A percentile compares a stretch with the other conserved stretches of the same genome.
Evolutionary conservation across 2,797 vertebrate genomes (phyloP).

Genomic region (Enteromius paludinosus): DNA sequence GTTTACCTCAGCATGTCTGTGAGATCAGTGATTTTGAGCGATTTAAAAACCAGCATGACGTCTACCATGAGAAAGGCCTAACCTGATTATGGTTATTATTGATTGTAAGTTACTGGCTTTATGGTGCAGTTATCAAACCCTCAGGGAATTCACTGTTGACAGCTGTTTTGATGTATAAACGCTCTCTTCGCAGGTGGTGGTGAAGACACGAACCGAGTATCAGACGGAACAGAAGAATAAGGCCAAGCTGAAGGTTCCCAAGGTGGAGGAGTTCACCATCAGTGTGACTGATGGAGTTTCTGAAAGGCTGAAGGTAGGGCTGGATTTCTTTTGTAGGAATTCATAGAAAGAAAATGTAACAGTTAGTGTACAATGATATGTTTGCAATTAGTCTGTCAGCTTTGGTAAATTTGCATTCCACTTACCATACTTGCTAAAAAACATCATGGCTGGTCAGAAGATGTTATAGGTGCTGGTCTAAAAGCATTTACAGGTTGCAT

Average conservation of each 20-base stretch:
- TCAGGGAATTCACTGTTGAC: background rate
- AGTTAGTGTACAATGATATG: background rate
- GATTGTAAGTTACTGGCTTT: background rate
- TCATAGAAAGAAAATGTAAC: background rate
- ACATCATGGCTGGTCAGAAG: background rate
- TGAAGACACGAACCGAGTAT: constrained; percentile 97
- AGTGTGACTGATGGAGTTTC: constrained; percentile 91
- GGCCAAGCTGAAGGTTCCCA: constrained; percentile 92
- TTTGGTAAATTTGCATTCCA: background rate
- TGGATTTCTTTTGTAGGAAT: background rate
- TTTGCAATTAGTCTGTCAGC: background rate
- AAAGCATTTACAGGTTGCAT: background rate
- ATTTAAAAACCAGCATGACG: background rate
- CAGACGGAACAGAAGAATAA: constrained; percentile 97
- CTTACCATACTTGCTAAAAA: background rate
- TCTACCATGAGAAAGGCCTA: background rate
- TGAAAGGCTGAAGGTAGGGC: constrained; percentile 89
- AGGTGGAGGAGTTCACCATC: constrained; percentile 98
- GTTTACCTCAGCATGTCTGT: background rate
- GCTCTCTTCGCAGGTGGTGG: constrained; percentile 87
- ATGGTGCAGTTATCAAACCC: constrained; percentile 1
- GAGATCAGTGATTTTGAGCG: background rate
- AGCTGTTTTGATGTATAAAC: background rate
- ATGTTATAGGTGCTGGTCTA: background rate
- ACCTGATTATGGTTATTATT: background rate